Base-by-base conservation (phyloP, 2,888 invertebrate species). In the Pammene fasciana region DNA sequence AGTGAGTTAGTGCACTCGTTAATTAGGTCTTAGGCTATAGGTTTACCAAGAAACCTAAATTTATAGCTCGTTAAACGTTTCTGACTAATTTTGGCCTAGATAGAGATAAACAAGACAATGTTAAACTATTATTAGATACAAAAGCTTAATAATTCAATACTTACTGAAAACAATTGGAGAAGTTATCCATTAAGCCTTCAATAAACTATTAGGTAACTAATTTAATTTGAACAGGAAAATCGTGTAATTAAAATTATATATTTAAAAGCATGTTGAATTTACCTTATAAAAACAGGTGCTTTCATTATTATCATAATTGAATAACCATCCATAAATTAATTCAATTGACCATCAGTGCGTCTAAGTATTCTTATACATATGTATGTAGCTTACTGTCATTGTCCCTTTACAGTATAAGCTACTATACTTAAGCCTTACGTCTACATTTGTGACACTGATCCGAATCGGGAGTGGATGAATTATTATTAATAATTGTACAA, bases 381-480 rank as follows among this genome's bases (percentile, higher is more conserved):
- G n/a, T n/a, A 26, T 26, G 4, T 26, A 26, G 26, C 26, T 26
- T 26, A 26, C 26, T 43, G 43, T 43, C 43, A 11, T 1, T 43
- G 13, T 11, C 43, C 43, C 5, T 10, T 11, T 11, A 43, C 11
- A 11, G 11, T 43, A 7, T 43, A 43, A 43, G 43, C 43, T 43
- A 43, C 43, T 43, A 26, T 26, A 26, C 10, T 11, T 43, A 43
- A 11, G 7, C 10, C 43, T 13, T 10, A 38, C 18, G n/a, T 34
- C 59, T 59, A n/a, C n/a, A 59, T 45, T 59, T n/a, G 5, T 59
- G 59, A 59, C 59, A 59, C 59, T 59, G 59, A 59, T 59, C 45
- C 43, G 18, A 18, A 0, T 18, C 18, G 18, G 18, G 9, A 45
- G 45, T 10, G 13, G 59, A 45, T 34, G n/a, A n/a, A n/a, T 59